These are phyloP conservation scores for Nyctibius grandis DNA, from an alignment of 2,797 vertebrate species.

Conservation along the genomic window DNA sequence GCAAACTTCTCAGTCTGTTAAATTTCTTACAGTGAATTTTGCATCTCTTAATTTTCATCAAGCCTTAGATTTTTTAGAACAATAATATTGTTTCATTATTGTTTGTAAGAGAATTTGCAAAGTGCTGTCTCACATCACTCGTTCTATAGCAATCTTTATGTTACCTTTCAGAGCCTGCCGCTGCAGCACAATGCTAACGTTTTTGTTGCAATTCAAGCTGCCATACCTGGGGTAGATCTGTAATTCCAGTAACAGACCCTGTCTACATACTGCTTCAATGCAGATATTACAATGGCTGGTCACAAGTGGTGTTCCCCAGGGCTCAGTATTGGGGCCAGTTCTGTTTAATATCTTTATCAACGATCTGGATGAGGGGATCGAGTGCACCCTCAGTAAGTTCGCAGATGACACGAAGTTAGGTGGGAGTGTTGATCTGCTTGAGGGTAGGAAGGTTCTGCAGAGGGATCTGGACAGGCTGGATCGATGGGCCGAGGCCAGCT, in stretches of 20 bases:
- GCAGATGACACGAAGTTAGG: too few relatives aligned
- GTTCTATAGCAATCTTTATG: not conserved
- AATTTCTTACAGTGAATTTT: not conserved
- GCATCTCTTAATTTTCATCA: not conserved
- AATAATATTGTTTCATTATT: not conserved
- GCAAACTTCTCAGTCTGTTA: not conserved
- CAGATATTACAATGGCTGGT: not conserved
- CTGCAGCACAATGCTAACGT: not conserved
- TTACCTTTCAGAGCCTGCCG: not conserved
- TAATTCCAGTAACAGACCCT: not conserved
- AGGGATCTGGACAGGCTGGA: too few relatives aligned
- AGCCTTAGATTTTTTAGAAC: not conserved
- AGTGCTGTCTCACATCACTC: not conserved
- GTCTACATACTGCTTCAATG: not conserved
- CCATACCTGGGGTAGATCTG: not conserved
- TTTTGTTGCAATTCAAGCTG: not conserved
- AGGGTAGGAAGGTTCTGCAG: too few relatives aligned
- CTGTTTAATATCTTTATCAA: too few relatives aligned
- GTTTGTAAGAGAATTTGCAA: not conserved
- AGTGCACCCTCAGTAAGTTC: too few relatives aligned
- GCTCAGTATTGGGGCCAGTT: too few relatives aligned
- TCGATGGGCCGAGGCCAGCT: too few relatives aligned
- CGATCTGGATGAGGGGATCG: too few relatives aligned
- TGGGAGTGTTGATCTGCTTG: too few relatives aligned
- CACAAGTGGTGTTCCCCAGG: too few relatives aligned